These are phyloP conservation scores for Machimus rusticus DNA, from an alignment of 2,888 invertebrate species.

Conservation along the genomic window DNA sequence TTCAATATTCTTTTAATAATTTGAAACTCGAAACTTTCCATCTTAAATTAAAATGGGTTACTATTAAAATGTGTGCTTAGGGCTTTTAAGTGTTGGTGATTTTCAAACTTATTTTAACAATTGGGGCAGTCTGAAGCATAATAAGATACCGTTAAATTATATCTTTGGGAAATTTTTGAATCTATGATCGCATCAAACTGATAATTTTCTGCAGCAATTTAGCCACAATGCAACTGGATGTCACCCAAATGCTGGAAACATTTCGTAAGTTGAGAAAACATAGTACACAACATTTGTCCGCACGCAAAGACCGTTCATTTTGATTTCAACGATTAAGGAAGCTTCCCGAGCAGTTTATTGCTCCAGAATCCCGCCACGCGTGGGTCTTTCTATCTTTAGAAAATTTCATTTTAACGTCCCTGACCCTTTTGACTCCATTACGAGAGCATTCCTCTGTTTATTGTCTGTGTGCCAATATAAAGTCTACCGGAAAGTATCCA, in stretches of 20 bases:
- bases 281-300: neutral
- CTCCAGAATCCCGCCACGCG: neutral
- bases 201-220: too few species aligned
- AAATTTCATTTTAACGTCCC: neutral
- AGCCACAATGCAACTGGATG: neutral
- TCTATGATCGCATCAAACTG: too few species aligned
- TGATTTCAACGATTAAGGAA: neutral
- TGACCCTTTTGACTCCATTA: conserved; percentile 13
- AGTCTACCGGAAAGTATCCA: neutral
- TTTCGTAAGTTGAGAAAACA: neutral
- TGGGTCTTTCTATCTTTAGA: neutral
- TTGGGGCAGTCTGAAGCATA: too few species aligned
- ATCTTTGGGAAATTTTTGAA: too few species aligned
- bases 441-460: neutral
- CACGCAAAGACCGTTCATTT: neutral
- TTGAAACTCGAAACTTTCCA: too few species aligned
- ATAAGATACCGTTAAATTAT: too few species aligned
- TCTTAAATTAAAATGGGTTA: too few species aligned
- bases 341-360: neutral
- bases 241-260: neutral
- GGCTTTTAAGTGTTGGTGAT: too few species aligned
- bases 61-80: too few species aligned
- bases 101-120: too few species aligned
- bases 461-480: neutral
- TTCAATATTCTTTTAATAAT: too few species aligned